Base-by-base conservation (phyloP, 35 echinoderm and acorn worm species). In the Acanthaster planci region DNA sequence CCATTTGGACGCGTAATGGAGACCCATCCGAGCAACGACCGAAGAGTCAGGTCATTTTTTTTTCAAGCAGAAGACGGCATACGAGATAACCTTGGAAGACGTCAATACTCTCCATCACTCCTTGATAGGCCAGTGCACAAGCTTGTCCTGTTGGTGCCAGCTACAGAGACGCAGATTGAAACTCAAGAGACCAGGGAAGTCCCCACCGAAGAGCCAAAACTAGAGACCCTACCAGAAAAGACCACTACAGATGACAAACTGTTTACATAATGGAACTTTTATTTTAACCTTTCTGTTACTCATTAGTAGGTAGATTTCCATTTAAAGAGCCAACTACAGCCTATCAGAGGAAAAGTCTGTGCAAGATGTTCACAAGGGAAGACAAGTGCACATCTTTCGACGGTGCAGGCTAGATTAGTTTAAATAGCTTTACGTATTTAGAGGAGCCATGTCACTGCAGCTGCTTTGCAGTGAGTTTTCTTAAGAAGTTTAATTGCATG, bases 31-130 rank as follows among this genome's bases (percentile, higher is more conserved):
- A 72, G 55, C 79, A 64, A 85, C 8, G 89, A 90, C 40, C 68
- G 53, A 15, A 44, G 47, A 37, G 89, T 90, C 21, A 36, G 89
- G 54, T 85, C 85, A 8, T 81, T 90, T 12, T 77, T 64, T 26
- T 26, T 60, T 26, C 15, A n/a, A 34, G n/a, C n/a, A n/a, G n/a
- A n/a, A n/a, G n/a, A n/a, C n/a, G n/a, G n/a, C n/a, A n/a, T n/a
- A n/a, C n/a, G 55, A 8, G 82, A 84, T 38, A 38, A 35, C 15
- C 1, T 60, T 8, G 82, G 82, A 44, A 68, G 36, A 38, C 82
- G 81, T 9, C 5, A 35, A 23, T n/a, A n/a, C n/a, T 23, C 51
- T 51, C 81, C 81, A 34, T 26, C 3, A 22, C 10, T 55, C 22
- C 21, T 84, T 30, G 81, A 84, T 19, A 84, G 81, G 34, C 81